Evolutionary conservation across 1,140 invertebrate species (phyloP), one percentile per base, ranked within the genome.

Genomic region (Lucilia sericata): DNA sequence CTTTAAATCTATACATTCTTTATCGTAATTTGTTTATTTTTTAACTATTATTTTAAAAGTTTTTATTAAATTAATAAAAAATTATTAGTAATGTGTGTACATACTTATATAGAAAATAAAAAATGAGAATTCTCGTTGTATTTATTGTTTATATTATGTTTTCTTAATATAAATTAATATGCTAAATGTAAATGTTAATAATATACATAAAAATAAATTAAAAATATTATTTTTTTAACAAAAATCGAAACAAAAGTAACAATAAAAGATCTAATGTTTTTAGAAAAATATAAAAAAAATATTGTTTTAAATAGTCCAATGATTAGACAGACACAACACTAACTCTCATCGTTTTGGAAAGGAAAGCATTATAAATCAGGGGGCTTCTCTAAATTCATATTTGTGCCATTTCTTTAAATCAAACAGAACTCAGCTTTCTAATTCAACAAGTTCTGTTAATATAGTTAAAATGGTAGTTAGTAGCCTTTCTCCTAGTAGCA

Each of bases 151-250:
- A 80, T 80, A 80, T 80, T 80, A 80, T 49, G 76, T 80, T 80
- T 80, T 80, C 76, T 80, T 80, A 80, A 80, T 80, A 80, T 80
- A 80, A 80, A 80, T 80, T 80, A 80, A 80, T 80, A 80, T 49
- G 10, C 42, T n/a, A 42, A 42, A 49, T 80, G 76, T 80, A 51
- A 80, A 80, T 70, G 65, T 70, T 70, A 70, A 25, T 80, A 36
- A 42, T 42, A 42, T 42, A 42, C 36, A 42, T 76, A 42, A 42
- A 76, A 42, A 42, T 3, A 76, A 76, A 42, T 42, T 17, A 76
- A 13, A 2, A 34, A 76, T 76, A 76, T 17, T 36, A 42, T 76
- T 76, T 76, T 76, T 76, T 76, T 76, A 76, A 76, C 74, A 36
- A 76, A 76, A 76, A 42, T 42, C 74, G 34, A 76, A 42, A 10